Evolutionary conservation across 2,888 invertebrate species (phyloP).

Genomic region (Eupithecia tripunctaria): DNA sequence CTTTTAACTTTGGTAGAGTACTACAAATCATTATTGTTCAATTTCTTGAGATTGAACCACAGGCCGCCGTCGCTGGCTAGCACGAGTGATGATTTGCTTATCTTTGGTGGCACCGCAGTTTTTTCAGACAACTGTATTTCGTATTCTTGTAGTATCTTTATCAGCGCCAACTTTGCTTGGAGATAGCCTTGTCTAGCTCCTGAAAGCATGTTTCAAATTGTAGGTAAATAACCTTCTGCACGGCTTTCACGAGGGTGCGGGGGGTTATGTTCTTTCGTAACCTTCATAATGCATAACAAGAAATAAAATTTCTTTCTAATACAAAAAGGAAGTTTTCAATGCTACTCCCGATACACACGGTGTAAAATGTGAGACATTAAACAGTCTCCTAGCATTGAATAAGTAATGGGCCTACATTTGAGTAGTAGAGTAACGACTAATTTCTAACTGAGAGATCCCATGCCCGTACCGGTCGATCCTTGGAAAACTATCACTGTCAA

Average conservation of each 20-base stretch:
- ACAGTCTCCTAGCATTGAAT: background rate
- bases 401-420: background rate
- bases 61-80: conserved; percentile 71
- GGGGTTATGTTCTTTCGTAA: background rate
- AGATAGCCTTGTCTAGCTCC: conserved; percentile 79
- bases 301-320: background rate
- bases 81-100: conserved; percentile 67
- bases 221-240: background rate
- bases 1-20: background rate
- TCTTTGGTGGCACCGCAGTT: conserved; percentile 66
- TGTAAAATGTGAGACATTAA: background rate
- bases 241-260: background rate
- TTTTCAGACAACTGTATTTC: conserved; percentile 66
- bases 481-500: background rate
- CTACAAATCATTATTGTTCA: conserved; percentile 40
- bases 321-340: background rate
- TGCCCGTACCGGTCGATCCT: too few relatives aligned
- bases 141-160: conserved; percentile 70
- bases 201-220: conserved; percentile 46
- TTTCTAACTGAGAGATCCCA: background rate
- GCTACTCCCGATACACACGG: background rate
- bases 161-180: conserved; percentile 75
- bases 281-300: background rate
- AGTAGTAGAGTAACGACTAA: background rate
- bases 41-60: conserved; percentile 68